Base-by-base conservation (phyloP, 2,113 vertebrate species). In the Trichomycterus rosablanca region DNA sequence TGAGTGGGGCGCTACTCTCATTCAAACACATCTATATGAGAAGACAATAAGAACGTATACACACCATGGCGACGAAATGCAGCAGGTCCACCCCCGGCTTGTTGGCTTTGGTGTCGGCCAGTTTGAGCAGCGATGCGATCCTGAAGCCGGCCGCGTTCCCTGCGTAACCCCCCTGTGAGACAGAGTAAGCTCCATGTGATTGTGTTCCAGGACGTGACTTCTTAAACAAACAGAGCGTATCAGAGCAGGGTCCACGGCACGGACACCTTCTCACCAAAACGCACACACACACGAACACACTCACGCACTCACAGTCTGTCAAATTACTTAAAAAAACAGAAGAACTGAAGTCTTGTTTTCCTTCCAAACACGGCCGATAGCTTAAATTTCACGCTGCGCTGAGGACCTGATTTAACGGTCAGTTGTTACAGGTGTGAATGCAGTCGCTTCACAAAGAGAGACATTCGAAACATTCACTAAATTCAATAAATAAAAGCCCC, bases 61-160 rank as follows among this genome's bases (percentile, higher is more conserved):
- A 80, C 82, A 92, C 90, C 90, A 87, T 87, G n/a, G 88, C 90
- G 14, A 93, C 84, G 18, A 88, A 92, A 77, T 92, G 90, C 56
- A 92, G 79, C 30, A 92, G 81, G 76, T 91, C 90, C 87, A 90
- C 80, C 66, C 89, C 89, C 0, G 89, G 90, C 68, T 87, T 86
- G 75, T 89, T 90, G 75, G 88, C 90, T 81, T 89, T 90, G 57
- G 89, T 90, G 80, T 91, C 90, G 0, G 88, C 85, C 65, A 92
- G 75, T 64, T 88, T 87, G 28, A 90, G 88, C 20, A 92, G 79
- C 0, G 90, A 93, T 26, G 87, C 71, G 26, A 91, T 83, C 15
- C 85, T 80, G 71, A 91, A 92, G 23, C 90, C 89, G 0, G 86
- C 86, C 0, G 90, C 90, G 20, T 89, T 87, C 55, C 90, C 90